Evolutionary conservation across 2,797 vertebrate species (phyloP), one percentile per base, ranked within the genome.

Genomic region (Epinephelus malabaricus): DNA sequence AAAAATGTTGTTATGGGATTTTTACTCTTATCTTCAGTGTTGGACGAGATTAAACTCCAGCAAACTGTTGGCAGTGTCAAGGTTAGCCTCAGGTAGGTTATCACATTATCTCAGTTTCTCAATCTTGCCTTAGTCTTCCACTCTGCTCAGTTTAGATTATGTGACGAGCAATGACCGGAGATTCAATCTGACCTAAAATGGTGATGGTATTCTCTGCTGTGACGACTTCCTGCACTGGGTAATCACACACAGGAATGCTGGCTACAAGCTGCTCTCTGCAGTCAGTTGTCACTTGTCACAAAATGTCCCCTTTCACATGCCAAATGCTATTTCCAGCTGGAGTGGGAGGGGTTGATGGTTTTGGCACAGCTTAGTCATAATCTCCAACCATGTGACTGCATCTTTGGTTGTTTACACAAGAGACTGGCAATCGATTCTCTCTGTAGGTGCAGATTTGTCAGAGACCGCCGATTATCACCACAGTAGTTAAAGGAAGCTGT

Each of bases 341-440:
- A 4, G 12, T 34, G 6, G 8, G 7, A 12, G 21, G 14, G 21
- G 30, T 13, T 6, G 9, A 34, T 34, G 60, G 9, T 63, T 59
- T 68, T 46, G 2, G 13, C 55, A 53, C 30, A 14, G 23, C 27
- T 74, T 34, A 70, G 21, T 49, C 40, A 53, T 77, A 45, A 68
- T 70, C 55, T 78, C 40, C 43, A 79, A 56, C n/a, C 47, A 45
- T 27, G 68, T 64, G 17, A 23, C 21, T 2, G 13, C 27, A 63
- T 61, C 65, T 40, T 49, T 30, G 60, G 17, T 55, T 78, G 53
- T 78, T 73, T 66, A 62, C 49, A 49, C 25, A 58, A 38, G 49
- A 11, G 30, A 21, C 65, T 43, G 40, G 6, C 9, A 18, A 50
- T 59, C 13, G 1, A 27, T 72, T 51, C 67, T 54, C 71, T 47